Evolutionary conservation across 2,888 invertebrate species (phyloP).

Genomic region (Hedya salicella): DNA sequence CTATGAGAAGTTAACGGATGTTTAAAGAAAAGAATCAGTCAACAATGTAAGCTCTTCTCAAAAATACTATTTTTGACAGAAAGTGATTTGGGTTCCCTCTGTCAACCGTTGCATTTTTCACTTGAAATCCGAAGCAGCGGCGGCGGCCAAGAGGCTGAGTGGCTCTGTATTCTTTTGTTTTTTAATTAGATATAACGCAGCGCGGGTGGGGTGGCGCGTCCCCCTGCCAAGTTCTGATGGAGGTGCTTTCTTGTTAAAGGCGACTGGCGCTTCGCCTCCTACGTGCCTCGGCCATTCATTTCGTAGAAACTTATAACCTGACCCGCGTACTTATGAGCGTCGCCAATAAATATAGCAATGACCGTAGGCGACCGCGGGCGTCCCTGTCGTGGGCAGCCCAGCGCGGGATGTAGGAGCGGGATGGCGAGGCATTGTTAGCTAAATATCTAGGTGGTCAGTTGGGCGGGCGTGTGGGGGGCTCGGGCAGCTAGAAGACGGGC

Average conservation of each 20-base stretch:
- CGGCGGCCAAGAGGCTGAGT: slow-evolving; percentile 77
- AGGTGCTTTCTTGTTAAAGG: slow-evolving; percentile 81
- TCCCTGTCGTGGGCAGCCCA: slow-evolving; percentile 67
- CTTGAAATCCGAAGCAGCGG: slow-evolving; percentile 72
- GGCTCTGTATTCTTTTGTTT: slow-evolving; percentile 84
- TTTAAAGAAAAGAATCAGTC: too few species aligned
- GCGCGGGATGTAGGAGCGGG: slow-evolving; percentile 62
- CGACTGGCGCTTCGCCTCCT: slow-evolving; percentile 76
- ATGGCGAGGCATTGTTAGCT: slow-evolving; percentile 83
- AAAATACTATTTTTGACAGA: too few species aligned
- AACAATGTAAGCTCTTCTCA: too few species aligned
- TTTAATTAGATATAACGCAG: slow-evolving; percentile 83
- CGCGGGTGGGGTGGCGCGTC: slow-evolving; percentile 68
- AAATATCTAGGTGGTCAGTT: slow-evolving; percentile 85
- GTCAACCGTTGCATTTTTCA: slow-evolving; percentile 77
- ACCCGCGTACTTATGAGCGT: slow-evolving; percentile 85
- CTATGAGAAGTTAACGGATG: too few species aligned
- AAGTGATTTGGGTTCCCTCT: slow-evolving; percentile 40
- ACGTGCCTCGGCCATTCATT: slow-evolving; percentile 84
- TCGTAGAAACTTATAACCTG: slow-evolving; percentile 84
- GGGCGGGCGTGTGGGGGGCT: slow-evolving; percentile 52
- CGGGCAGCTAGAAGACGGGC: slow-evolving; percentile 55
- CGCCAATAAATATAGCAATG: slow-evolving; percentile 85
- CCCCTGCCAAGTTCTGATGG: slow-evolving; percentile 76
- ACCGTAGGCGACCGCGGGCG: slow-evolving; percentile 73